Base-by-base conservation (phyloP, 2,888 invertebrate genomes). In the Drosophila pseudotakahashii region DNA sequence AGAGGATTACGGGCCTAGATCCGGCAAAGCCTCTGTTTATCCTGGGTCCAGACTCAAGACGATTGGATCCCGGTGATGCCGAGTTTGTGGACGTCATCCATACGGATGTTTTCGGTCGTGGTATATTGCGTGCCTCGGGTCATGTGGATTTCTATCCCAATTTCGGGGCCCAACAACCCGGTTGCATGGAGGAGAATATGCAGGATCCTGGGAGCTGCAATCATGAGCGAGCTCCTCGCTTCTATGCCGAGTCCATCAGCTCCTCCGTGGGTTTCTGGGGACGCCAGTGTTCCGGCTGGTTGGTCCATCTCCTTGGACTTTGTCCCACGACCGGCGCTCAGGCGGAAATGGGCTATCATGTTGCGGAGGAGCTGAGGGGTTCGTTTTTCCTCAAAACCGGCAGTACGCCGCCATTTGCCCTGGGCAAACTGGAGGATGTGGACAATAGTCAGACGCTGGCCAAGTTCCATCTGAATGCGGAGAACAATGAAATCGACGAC, bases 1-100 rank as follows among this genome's bases (percentile, higher is more conserved):
- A 91, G 2, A 91, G 94, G 60, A 93, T 95, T 42, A 93, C 94
- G 52, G 95, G 94, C 2, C 85, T 95, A n/a, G 95, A 95, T 85
- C 95, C 95, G 0, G 95, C 95, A 0, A 90, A 94, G 80, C 95
- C 95, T 0, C 79, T 95, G 7, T 95, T 95, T 75, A 93, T 93
- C 0, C 92, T 93, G 0, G 90, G 89, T 0, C 92, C 93, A 52
- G 60, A 79, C 0, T 89, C 90, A 0, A 92, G 91, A 41, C 94
- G 94, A 78, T 76, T 95, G 30, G 94, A 94, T 81, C 76, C 91
- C 0, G 87, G 85, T 0, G 95, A 95, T 82, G 95, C 94, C 0
- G 91, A 93, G 0, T 94, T 94, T 76, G 94, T 95, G 0, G 95
- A 95, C 79, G 93, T 94, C 0, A 92, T 95, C 7, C 95, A 95